A percentile compares a stretch with the other conserved stretches of the same genome.
Evolutionary conservation across 1,140 invertebrate genomes (phyloP).

Genomic region (Steinernema feltiae): DNA sequence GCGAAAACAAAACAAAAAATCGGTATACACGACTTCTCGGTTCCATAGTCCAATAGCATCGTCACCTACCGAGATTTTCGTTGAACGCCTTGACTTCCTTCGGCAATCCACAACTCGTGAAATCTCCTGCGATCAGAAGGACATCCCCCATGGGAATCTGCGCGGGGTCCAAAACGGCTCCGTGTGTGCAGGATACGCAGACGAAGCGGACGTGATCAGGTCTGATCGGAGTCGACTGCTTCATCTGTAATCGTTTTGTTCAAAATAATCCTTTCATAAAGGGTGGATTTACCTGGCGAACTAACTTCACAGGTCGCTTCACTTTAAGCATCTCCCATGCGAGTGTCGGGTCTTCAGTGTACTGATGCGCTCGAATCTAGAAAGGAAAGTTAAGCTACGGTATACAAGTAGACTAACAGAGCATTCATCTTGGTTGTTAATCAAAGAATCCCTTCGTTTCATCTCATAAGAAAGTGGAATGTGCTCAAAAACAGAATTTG

Average conservation of each 20-base stretch:
- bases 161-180: constrained; percentile 67
- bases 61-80: constrained; percentile 69
- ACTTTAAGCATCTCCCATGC: constrained; percentile 43
- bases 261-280: not conserved
- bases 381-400: constrained; percentile 13
- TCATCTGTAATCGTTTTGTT: constrained; percentile 29
- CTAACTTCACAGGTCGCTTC: constrained; percentile 39
- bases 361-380: constrained; percentile 36
- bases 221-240: constrained; percentile 36
- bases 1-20: not conserved
- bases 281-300: constrained; percentile 21
- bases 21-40: no score
- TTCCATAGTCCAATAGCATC: no score
- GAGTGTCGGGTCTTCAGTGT: constrained; percentile 39
- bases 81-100: constrained; percentile 74
- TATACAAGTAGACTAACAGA: not conserved
- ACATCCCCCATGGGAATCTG: constrained; percentile 71
- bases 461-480: not conserved
- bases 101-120: constrained; percentile 70
- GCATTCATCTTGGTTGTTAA: not conserved
- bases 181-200: constrained; percentile 79
- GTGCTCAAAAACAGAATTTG: constrained; percentile 1
- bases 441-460: not conserved
- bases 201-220: constrained; percentile 65
- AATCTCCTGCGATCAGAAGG: constrained; percentile 78